Base-by-base conservation (phyloP, 2,797 vertebrate genomes). In the Spinus olivaceus region DNA sequence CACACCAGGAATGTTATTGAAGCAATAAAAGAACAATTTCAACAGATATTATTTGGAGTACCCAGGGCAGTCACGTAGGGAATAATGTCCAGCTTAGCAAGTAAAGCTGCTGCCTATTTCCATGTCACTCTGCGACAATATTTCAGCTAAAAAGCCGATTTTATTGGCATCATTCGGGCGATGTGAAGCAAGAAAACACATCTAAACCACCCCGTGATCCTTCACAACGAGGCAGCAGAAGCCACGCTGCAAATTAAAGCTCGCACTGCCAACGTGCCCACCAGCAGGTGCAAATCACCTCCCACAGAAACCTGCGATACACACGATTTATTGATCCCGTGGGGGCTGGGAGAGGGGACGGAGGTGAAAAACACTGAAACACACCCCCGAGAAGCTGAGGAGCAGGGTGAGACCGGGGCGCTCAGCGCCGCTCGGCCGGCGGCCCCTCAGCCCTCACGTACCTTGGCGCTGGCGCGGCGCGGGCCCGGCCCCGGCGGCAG, bases 341-440 rank as follows among this genome's bases (percentile, higher is more conserved):
- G 30, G 59, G 49, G 5, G 16, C 6, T 1, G 47, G 9, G 4
- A 20, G 13, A 14, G 7, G 32, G 4, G 8, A 23, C 1, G 7
- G 39, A n/a, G 39, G 56, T 5, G 33, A 28, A 7, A 6, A 37
- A 4, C 9, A 3, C 41, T 1, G 2, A 16, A 24, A 33, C 3
- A 8, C 20, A 14, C 12, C 16, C 16, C 1, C 27, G 2, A 4
- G 9, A 4, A 7, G 32, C 61, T 0, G 61, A 10, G n/a, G 61
- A 10, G 6, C 37, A 0, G 32, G 4, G 3, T 3, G 2, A 1
- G 19, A 2, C 1, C 1, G 0, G 50, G 13, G 61, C 39, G 1
- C 1, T 15, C 15, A 20, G 50, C 2, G 51, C 51, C 20, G 32
- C 51, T 4, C 30, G 30, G 51, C 51, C 9, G 32, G 70, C 41